Evolutionary conservation across 2,888 invertebrate genomes (phyloP).

Genomic region (Plutella xylostella): DNA sequence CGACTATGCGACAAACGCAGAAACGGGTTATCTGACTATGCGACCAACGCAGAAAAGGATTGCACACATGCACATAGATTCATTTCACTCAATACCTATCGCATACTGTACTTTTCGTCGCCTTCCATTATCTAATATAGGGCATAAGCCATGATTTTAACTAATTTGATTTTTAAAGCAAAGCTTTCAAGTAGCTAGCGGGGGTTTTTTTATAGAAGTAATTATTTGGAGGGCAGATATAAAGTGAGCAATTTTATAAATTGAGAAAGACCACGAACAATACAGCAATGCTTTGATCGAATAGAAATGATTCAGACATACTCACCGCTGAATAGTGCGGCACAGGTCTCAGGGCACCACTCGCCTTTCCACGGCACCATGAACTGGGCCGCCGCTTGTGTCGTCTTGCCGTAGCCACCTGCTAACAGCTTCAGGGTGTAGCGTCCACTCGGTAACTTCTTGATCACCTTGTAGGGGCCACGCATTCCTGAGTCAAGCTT

Average conservation of each 20-base stretch:
- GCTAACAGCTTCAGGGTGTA: slow-evolving; percentile 9
- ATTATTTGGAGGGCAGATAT: background rate
- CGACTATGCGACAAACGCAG: too few relatives aligned
- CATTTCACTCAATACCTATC: background rate
- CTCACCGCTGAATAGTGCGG: slow-evolving; percentile 3
- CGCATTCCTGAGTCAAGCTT: slow-evolving; percentile 13
- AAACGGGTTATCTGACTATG: too few relatives aligned
- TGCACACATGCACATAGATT: too few relatives aligned
- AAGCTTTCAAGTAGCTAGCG: background rate
- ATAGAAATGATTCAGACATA: background rate
- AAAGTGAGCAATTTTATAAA: background rate
- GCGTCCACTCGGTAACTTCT: slow-evolving; percentile 8
- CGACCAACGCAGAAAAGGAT: too few relatives aligned
- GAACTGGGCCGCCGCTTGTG: slow-evolving; percentile 1
- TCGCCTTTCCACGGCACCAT: slow-evolving; percentile 3
- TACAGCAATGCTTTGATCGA: background rate
- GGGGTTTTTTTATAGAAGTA: background rate
- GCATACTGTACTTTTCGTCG: background rate
- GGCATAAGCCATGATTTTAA: too few relatives aligned
- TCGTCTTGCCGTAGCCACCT: background rate
- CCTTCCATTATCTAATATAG: background rate
- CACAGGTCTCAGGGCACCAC: background rate
- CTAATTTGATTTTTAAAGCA: background rate
- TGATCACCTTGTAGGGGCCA: slow-evolving; percentile 11
- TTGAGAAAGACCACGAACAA: background rate